Evolutionary conservation across 1,140 invertebrate species (phyloP).

Genomic region (Argopecten irradians): DNA sequence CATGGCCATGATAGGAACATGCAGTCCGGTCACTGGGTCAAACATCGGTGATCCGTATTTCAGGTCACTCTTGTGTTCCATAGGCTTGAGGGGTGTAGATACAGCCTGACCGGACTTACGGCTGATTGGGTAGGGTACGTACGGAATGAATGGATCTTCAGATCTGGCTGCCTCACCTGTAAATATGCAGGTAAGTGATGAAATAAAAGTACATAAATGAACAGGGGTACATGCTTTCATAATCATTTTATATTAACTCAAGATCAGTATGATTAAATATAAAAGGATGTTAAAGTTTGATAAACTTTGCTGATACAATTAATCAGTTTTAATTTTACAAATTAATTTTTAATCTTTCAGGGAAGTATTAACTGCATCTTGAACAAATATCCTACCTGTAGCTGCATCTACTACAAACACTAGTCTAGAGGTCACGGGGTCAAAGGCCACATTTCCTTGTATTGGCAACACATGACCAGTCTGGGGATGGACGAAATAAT

Average conservation of each 20-base stretch:
- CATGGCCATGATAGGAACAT: conserved; percentile 72
- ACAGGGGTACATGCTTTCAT: neutral
- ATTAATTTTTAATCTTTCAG: neutral
- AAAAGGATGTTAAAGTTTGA: neutral
- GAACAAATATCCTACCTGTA: conserved; percentile 60
- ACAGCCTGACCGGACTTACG: conserved; percentile 59
- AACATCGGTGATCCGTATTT: conserved; percentile 68
- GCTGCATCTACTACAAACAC: conserved; percentile 71
- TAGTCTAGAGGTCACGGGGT: conserved; percentile 67
- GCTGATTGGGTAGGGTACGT: conserved; percentile 68
- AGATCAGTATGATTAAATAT: neutral
- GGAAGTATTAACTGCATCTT: neutral
- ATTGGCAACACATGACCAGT: conserved; percentile 71
- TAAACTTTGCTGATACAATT: too few species aligned
- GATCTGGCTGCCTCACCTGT: conserved; percentile 66
- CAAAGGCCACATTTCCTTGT: conserved; percentile 71
- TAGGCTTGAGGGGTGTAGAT: conserved; percentile 64
- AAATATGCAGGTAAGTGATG: conserved; percentile 28
- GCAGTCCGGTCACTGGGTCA: conserved; percentile 70
- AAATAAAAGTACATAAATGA: neutral
- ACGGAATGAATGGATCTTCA: conserved; percentile 71
- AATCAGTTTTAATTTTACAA: too few species aligned
- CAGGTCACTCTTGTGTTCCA: conserved; percentile 67
- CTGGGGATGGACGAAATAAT: conserved; percentile 72
- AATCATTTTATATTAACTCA: neutral